Evolutionary conservation across 1,140 invertebrate genomes (phyloP).

Genomic region (Brachionus manjavacas): DNA sequence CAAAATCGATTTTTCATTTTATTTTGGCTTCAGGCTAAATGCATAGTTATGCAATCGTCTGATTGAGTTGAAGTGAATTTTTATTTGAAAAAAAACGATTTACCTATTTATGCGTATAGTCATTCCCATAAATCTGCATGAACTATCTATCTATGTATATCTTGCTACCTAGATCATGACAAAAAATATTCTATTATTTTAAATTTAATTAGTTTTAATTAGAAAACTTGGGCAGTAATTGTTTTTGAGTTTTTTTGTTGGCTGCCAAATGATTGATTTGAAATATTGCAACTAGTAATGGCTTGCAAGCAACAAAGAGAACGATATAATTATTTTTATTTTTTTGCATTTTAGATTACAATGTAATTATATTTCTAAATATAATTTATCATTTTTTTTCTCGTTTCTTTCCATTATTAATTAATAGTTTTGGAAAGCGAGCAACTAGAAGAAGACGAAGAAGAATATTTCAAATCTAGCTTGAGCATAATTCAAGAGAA

Average conservation of each 20-base stretch:
- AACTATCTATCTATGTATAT: not conserved
- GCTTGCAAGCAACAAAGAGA: slow-evolving; percentile 3
- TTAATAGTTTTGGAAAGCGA: slow-evolving; percentile 24
- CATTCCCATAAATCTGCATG: not conserved
- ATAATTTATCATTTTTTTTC: slow-evolving; percentile 35
- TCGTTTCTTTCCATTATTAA: slow-evolving; percentile 24
- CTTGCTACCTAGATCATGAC: not conserved
- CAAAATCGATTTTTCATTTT: not conserved
- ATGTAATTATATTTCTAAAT: slow-evolving; percentile 36
- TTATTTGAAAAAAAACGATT: not conserved
- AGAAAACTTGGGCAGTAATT: not conserved
- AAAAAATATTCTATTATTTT: not conserved
- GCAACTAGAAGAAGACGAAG: not conserved
- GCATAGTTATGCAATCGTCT: slow-evolving; percentile 12
- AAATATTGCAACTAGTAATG: slow-evolving; percentile 17
- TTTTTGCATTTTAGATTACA: slow-evolving; percentile 36
- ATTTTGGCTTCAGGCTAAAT: not conserved
- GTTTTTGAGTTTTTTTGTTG: not conserved
- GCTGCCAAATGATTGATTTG: slow-evolving; percentile 34
- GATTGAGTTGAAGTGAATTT: not conserved
- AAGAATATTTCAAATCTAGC: not conserved
- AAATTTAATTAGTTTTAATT: slow-evolving; percentile 34
- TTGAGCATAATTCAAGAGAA: slow-evolving; percentile 2
- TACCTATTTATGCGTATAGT: not conserved
- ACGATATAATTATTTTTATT: slow-evolving; percentile 27